These are phyloP conservation scores for Merodon equestris DNA, from an alignment of 2,888 invertebrate species.

Conservation along the genomic window DNA sequence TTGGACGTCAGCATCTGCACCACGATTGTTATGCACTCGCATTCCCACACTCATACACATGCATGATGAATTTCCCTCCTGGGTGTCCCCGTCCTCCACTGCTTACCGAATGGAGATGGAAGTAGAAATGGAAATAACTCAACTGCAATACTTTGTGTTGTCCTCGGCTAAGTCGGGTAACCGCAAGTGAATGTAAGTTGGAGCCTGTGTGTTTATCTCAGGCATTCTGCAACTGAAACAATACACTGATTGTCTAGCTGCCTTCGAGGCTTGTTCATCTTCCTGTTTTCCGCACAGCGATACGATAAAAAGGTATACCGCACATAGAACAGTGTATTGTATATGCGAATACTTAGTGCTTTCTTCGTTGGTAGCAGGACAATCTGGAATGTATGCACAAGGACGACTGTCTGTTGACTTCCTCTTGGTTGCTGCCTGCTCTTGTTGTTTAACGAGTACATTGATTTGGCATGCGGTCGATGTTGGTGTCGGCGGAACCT, in stretches of 20 bases:
- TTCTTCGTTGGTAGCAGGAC: slow-evolving; percentile 7
- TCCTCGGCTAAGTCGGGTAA: slow-evolving; percentile 57
- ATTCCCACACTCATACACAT: slow-evolving; percentile 1
- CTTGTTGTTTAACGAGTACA: slow-evolving; percentile 18
- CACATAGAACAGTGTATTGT: neutral
- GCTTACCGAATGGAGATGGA: neutral
- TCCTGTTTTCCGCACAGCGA: slow-evolving; percentile 26
- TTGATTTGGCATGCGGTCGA: slow-evolving; percentile 2
- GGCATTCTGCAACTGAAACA: slow-evolving; percentile 52
- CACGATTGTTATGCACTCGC: slow-evolving; percentile 15
- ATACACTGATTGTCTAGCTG: slow-evolving; percentile 66
- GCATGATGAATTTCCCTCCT: neutral
- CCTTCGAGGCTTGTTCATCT: slow-evolving; percentile 49
- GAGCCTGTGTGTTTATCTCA: slow-evolving; percentile 52
- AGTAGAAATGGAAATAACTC: slow-evolving; percentile 54
- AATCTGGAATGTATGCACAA: too few relatives aligned
- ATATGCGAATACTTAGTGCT: neutral
- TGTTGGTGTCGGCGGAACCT: neutral
- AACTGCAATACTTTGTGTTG: slow-evolving; percentile 56
- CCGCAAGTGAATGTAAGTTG: slow-evolving; percentile 61
- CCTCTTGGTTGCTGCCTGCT: slow-evolving; percentile 30
- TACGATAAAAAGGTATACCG: slow-evolving; percentile 18
- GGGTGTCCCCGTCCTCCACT: slow-evolving; percentile 8
- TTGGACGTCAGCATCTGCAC: slow-evolving; percentile 55
- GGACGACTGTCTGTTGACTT: neutral